A percentile compares a stretch with the other conserved stretches of the same genome.
phyloP scores from a whole-genome alignment of 2,888 invertebrate genomes.

The Campaea margaritaria region DNA sequence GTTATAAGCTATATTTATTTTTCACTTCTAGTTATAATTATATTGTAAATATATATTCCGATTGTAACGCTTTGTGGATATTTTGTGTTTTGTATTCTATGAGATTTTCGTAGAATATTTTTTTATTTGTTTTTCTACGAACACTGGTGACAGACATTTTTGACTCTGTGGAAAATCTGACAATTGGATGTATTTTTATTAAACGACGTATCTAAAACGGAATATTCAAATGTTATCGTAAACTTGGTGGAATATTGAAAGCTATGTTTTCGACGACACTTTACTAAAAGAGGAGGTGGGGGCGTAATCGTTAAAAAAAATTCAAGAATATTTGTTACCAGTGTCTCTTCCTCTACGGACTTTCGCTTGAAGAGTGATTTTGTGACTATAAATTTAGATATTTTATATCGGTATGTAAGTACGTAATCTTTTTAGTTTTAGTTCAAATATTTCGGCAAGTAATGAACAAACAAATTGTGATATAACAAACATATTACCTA shows the following conservation, averaged over 20 bases:
- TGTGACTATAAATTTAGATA: neutral
- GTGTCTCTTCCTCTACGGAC: neutral
- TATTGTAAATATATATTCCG: conserved; percentile 24
- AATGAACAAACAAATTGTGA: conserved; percentile 69
- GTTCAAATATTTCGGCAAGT: conserved; percentile 54
- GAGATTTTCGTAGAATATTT: conserved; percentile 9
- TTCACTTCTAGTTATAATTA: conserved; percentile 15
- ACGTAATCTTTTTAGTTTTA: conserved; percentile 35
- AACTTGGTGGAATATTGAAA: too few relatives aligned
- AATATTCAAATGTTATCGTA: too few relatives aligned
- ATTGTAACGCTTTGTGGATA: conserved; percentile 1
- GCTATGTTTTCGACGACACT: too few relatives aligned
- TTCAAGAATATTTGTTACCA: neutral
- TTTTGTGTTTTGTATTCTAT: conserved; percentile 11
- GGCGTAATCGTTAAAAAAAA: neutral
- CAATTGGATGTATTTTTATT: too few relatives aligned
- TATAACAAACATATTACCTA: conserved; percentile 71
- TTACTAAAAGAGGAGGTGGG: neutral
- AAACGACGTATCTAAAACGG: too few relatives aligned
- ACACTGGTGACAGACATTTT: conserved; percentile 1
- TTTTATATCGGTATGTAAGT: conserved; percentile 15
- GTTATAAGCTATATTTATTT: conserved; percentile 31
- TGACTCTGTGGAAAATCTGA: too few relatives aligned
- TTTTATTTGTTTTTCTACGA: neutral
- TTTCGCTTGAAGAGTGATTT: conserved; percentile 12